These are phyloP conservation scores for Drosophila helvetica DNA, from an alignment of 2,888 invertebrate species.

Conservation along the genomic window DNA sequence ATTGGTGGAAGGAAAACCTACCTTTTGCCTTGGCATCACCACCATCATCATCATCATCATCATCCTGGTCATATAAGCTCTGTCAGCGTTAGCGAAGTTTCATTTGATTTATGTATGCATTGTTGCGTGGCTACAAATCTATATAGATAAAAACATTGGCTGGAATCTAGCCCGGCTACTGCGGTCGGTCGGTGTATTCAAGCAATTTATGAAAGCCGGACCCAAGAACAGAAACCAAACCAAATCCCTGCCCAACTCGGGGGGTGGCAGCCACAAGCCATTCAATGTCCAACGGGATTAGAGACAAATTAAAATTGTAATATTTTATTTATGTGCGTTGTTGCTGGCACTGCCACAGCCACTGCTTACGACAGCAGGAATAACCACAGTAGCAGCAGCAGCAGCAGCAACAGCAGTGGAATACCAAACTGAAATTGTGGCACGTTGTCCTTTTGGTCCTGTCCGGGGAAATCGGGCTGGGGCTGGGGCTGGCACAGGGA, in stretches of 20 bases:
- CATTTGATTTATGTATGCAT: constrained; percentile 61
- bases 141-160: constrained; percentile 31
- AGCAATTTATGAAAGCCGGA: constrained; percentile 55
- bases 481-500: too few species aligned
- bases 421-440: constrained; percentile 29
- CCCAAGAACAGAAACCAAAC: constrained; percentile 9
- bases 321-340: constrained; percentile 75
- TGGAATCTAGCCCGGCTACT: not conserved
- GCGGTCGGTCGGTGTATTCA: constrained; percentile 26
- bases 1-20: too few species aligned
- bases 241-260: constrained; percentile 9
- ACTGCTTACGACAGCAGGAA: constrained; percentile 31
- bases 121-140: constrained; percentile 28
- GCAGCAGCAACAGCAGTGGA: constrained; percentile 11
- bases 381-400: constrained; percentile 15
- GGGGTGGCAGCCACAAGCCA: constrained; percentile 46
- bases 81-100: constrained; percentile 46
- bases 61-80: constrained; percentile 33
- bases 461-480: too few species aligned
- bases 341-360: constrained; percentile 23
- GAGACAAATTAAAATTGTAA: constrained; percentile 79
- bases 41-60: not conserved
- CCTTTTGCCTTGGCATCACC: constrained; percentile 3
- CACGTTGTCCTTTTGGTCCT: constrained; percentile 44
- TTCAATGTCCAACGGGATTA: constrained; percentile 68